phyloP scores from a whole-genome alignment of 2,113 vertebrate genomes.

The Mus musculus region GRCm39 chr10:96071001-96071500 shows the following conservation, averaged over 20 bases:
- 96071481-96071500: not conserved
- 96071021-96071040: conserved; percentile 47
- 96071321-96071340: not conserved
- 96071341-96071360: not conserved
- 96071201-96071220: conserved; percentile 56
- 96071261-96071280: not conserved
- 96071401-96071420: not conserved
- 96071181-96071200: conserved; percentile 64
- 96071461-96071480: not conserved
- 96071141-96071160: conserved; percentile 48
- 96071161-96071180: conserved; percentile 57
- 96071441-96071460: conserved; percentile 24
- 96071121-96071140: conserved; percentile 45
- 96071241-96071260: not conserved
- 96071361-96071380: not conserved
- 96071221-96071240: not conserved
- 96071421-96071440: not conserved
- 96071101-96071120: conserved; percentile 55
- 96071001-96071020: conserved; percentile 61
- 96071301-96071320: not conserved
- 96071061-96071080: conserved; percentile 73
- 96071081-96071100: conserved; percentile 73
- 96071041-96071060: conserved; percentile 67
- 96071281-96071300: not conserved
- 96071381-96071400: not conserved